phyloP scores from a whole-genome alignment of 2,888 invertebrate species.

The Athalia rosae region DNA sequence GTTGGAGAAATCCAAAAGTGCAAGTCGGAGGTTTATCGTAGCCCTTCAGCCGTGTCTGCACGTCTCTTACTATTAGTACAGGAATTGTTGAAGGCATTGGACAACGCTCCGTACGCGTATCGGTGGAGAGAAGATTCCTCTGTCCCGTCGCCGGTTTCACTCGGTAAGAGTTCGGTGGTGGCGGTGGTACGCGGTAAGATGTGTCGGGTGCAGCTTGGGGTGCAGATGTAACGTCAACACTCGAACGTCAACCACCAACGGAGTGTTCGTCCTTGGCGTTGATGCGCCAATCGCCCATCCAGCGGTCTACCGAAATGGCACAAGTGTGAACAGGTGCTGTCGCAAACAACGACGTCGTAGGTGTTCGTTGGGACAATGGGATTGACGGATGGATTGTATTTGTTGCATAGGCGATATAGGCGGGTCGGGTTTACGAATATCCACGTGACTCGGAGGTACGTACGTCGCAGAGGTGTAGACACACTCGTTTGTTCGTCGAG shows the following conservation, averaged over 20 bases:
- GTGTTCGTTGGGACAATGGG: conserved; percentile 27
- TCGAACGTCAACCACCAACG: conserved; percentile 37
- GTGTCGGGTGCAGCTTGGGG: conserved; percentile 51
- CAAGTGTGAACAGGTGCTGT: conserved; percentile 1
- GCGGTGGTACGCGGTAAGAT: conserved; percentile 49
- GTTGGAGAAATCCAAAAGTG: too few species aligned
- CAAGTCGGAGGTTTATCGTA: too few species aligned
- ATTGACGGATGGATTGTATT: conserved; percentile 22
- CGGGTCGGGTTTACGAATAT: not conserved
- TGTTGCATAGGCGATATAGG: not conserved
- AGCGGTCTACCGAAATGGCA: conserved; percentile 7
- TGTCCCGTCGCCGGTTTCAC: conserved; percentile 18
- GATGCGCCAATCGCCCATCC: too few species aligned
- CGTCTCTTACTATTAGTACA: not conserved
- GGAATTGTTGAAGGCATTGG: not conserved
- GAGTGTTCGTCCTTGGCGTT: conserved; percentile 20
- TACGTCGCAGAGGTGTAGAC: not conserved
- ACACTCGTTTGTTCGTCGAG: not conserved
- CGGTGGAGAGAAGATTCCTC: conserved; percentile 24
- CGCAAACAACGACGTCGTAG: not conserved
- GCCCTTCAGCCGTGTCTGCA: not conserved
- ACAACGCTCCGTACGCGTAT: conserved; percentile 21
- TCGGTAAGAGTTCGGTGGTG: conserved; percentile 23
- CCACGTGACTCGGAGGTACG: not conserved
- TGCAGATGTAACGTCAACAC: conserved; percentile 42